phyloP scores from a whole-genome alignment of 2,113 vertebrate genomes.

The Bathybates hornii region DNA sequence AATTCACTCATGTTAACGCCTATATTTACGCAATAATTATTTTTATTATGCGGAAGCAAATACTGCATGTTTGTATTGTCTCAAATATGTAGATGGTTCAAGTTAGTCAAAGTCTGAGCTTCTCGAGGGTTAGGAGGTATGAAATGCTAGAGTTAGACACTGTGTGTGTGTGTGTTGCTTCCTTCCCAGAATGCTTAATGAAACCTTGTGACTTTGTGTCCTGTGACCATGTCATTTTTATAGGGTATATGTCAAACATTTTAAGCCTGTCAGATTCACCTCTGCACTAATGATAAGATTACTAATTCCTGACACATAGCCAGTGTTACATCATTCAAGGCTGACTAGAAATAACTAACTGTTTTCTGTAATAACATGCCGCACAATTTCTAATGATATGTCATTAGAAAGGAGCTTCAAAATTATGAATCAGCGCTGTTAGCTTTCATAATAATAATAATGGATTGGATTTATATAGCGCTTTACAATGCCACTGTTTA shows the following conservation, averaged over 20 bases:
- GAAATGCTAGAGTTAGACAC: background rate
- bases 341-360: background rate
- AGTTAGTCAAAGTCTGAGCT: background rate
- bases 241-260: background rate
- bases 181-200: background rate
- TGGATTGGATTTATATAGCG: too few relatives aligned
- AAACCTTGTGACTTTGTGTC: constrained; percentile 41
- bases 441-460: background rate
- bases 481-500: background rate
- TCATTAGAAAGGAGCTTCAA: background rate
- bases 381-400: background rate
- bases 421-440: background rate
- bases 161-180: background rate
- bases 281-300: background rate
- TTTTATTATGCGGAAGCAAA: background rate
- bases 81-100: background rate
- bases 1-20: background rate
- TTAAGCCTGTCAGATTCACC: background rate
- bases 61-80: background rate
- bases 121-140: background rate
- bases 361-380: background rate
- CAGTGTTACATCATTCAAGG: background rate
- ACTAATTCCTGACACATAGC: background rate
- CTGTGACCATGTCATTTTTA: background rate
- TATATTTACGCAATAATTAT: background rate